phyloP scores from a whole-genome alignment of 1,140 invertebrate genomes.

The Drosophila melanogaster region Release_6_plus_ISO1_MT NT_033779.5:8000501-8001000 shows the following conservation, averaged over 20 bases:
- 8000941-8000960: conserved; percentile 79
- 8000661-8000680: conserved; percentile 6
- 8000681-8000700: conserved; percentile 21
- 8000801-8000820: too few relatives aligned
- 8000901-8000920: conserved; percentile 26
- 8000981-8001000: conserved; percentile 37
- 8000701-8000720: conserved; percentile 36
- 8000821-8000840: conserved; percentile 10
- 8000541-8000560: conserved; percentile 53
- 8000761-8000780: too few relatives aligned
- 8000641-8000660: conserved; percentile 23
- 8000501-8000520: conserved; percentile 31
- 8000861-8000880: conserved; percentile 29
- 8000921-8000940: conserved; percentile 36
- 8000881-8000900: conserved; percentile 19
- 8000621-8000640: conserved; percentile 33
- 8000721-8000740: conserved; percentile 10
- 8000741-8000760: conserved; percentile 16
- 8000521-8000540: conserved; percentile 67
- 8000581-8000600: conserved; percentile 33
- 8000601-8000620: conserved; percentile 65
- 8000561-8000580: conserved; percentile 73
- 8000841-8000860: conserved; percentile 50
- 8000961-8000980: conserved; percentile 53
- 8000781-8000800: too few relatives aligned